Evolutionary conservation across 1,140 invertebrate species (phyloP).

Genomic region (Nixonia krombeini): DNA sequence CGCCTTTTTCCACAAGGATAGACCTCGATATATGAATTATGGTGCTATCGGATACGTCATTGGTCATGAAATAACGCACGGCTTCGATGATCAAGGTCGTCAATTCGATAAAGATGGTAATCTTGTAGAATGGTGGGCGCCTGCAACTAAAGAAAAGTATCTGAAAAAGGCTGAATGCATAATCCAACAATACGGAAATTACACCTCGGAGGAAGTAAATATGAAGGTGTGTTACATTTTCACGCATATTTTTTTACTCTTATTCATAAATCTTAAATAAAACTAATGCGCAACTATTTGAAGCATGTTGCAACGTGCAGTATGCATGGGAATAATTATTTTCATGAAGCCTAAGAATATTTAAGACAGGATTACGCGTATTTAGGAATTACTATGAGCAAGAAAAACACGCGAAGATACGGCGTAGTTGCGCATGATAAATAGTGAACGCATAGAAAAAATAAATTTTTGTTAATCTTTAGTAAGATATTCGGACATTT

Average conservation of each 20-base stretch:
- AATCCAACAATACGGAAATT: conserved; percentile 90
- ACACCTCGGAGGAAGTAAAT: conserved; percentile 78
- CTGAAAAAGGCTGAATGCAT: conserved; percentile 85
- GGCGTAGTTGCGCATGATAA: too few relatives aligned
- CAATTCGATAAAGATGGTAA: conserved; percentile 94
- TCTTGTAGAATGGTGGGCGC: conserved; percentile 87
- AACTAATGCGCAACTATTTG: background rate
- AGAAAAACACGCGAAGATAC: too few relatives aligned
- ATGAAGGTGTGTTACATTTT: conserved; percentile 79
- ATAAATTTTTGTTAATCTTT: too few relatives aligned
- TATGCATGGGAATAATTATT: too few relatives aligned
- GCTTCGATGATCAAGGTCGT: conserved; percentile 91
- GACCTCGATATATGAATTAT: conserved; percentile 92
- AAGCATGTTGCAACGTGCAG: too few relatives aligned
- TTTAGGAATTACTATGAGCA: too few relatives aligned
- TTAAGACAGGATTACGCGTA: too few relatives aligned
- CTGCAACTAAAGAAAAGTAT: conserved; percentile 82
- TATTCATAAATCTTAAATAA: too few relatives aligned
- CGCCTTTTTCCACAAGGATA: conserved; percentile 85
- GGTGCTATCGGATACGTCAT: conserved; percentile 94
- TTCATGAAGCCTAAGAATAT: too few relatives aligned
- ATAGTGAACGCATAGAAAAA: too few relatives aligned
- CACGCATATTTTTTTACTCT: conserved; percentile 1
- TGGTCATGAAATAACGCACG: conserved; percentile 95
- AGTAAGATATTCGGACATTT: too few relatives aligned